A percentile compares a stretch with the other conserved stretches of the same genome.
These are phyloP conservation scores for Narcine bancroftii DNA, from an alignment of 2,113 vertebrate species.

Conservation along the genomic window DNA sequence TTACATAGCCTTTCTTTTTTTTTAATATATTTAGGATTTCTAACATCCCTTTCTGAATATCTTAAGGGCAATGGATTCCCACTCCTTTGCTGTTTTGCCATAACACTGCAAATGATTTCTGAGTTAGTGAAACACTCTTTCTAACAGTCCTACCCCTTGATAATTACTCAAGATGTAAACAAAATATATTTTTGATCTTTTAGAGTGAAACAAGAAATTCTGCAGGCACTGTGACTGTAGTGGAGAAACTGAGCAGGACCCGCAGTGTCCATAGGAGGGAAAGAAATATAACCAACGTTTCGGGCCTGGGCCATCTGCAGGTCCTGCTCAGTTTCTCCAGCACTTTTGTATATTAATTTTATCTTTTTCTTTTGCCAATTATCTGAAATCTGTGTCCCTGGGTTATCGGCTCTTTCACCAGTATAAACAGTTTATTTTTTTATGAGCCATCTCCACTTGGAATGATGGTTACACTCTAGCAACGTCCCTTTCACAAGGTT, in stretches of 20 bases:
- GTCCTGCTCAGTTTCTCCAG: no score
- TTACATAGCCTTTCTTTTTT: no score
- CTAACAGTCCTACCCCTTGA: not conserved
- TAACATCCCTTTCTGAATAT: no score
- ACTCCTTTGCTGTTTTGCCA: not conserved
- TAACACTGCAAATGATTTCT: not conserved
- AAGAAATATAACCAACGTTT: no score
- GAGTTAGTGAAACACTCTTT: not conserved
- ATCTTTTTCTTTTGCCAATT: not conserved
- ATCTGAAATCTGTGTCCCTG: not conserved
- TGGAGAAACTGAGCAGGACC: no score
- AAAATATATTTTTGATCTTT: no score
- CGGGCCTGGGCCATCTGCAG: no score
- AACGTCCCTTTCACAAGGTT: not conserved
- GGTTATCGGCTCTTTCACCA: not conserved
- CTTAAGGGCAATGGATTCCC: not conserved
- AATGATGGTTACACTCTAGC: not conserved
- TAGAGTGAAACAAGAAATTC: no score
- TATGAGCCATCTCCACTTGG: not conserved
- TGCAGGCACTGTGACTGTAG: no score
- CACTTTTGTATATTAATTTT: no score
- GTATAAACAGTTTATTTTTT: not conserved
- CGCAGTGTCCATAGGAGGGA: no score
- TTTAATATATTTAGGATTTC: no score
- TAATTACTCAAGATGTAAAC: not conserved